These are phyloP conservation scores for Protobothrops flavoviridis DNA, from an alignment of 2,113 vertebrate species.

Conservation along the genomic window DNA sequence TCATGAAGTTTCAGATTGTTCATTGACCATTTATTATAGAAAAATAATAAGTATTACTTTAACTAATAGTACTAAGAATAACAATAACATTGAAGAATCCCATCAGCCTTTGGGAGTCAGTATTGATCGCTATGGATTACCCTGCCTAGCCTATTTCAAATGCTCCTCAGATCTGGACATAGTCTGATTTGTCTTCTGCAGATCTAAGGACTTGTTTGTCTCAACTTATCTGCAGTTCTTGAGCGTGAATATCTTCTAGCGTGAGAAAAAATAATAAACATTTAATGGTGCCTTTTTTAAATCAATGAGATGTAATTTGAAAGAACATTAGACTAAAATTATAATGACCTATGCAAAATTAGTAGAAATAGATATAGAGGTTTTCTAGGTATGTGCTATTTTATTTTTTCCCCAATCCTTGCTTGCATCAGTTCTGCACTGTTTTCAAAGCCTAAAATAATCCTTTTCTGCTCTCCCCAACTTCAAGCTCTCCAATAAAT, in stretches of 20 bases:
- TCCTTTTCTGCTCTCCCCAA: background rate
- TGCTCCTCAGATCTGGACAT: background rate
- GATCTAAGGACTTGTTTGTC: background rate
- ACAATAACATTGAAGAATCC: background rate
- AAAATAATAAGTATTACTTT: background rate
- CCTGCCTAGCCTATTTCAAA: background rate
- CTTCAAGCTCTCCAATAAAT: background rate
- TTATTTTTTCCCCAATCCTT: background rate
- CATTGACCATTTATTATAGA: background rate
- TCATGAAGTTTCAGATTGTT: background rate
- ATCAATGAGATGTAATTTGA: background rate
- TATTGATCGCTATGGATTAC: background rate
- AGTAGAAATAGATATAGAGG: background rate
- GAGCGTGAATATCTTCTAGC: background rate
- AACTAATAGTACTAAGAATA: background rate
- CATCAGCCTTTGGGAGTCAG: background rate
- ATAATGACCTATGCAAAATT: background rate
- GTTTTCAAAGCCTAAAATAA: background rate
- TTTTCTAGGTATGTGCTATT: background rate
- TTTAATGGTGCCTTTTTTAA: background rate
- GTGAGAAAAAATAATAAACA: background rate
- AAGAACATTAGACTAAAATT: background rate
- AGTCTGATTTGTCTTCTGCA: background rate
- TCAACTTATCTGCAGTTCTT: background rate
- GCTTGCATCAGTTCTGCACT: background rate